Evolutionary conservation across 2,888 invertebrate genomes (phyloP), one percentile per base, ranked within the genome.

Genomic region (Nymphalis urticae): DNA sequence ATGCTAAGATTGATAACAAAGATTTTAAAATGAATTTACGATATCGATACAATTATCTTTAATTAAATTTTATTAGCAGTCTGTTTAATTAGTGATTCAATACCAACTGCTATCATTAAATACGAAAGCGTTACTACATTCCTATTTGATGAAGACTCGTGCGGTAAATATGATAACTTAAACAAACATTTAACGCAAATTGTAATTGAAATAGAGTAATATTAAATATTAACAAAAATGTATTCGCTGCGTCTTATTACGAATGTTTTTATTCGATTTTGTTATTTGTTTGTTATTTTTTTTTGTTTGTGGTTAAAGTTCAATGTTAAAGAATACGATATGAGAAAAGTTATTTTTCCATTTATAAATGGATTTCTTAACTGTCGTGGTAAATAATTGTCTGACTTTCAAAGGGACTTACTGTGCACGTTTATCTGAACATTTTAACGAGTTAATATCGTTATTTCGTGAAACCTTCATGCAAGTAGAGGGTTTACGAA

Each of bases 401-500:
- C 9, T 10, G 19, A 53, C 24, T 27, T 53, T 53, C 24, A 36
- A 36, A 27, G 8, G 7, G n/a, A 56, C 32, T 32, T 32, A 32
- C 27, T 32, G 27, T 32, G 42, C 42, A 42, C n/a, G 32, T 56
- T 32, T 32, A 32, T 56, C 56, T n/a, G 7, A 56, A 58, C 50
- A 64, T 36, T 50, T 19, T 62, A 27, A 48, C 17, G 53, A 64
- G 62, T 62, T 62, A 64, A 62, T 59, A 63, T 59, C 51, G 53
- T 66, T 62, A 64, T 68, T 68, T 68, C 65, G 64, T 48, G 64
- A 59, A 58, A 58, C 58, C 67, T 70, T 70, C 69, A 62, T 51
- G 59, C 63, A 68, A 68, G 58, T 64, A 68, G 73, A 74, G 76
- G 76, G 75, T 73, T 73, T 72, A 70, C 32, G 61, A 72, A 75